Evolutionary conservation across 37 sponge, comb jelly and placozoan genomes (phyloP).

Genomic region (Tethya wilhelma): DNA sequence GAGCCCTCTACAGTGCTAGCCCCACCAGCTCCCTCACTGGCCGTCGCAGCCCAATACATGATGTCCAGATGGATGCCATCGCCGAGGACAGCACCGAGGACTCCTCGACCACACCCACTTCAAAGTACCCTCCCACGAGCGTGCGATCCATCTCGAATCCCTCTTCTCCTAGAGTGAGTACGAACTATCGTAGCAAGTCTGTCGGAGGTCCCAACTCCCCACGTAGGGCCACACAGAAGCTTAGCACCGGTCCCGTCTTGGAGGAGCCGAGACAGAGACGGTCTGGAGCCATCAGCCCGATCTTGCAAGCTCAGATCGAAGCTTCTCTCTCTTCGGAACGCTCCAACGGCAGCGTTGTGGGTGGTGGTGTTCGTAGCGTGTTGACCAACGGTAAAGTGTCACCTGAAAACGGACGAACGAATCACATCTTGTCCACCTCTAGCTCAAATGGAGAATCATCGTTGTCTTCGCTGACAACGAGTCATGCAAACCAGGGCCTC

Average conservation of each 20-base stretch:
- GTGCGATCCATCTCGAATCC: too few species aligned
- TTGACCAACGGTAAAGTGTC: too few species aligned
- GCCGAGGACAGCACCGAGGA: constrained; percentile 49
- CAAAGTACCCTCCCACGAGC: neutral
- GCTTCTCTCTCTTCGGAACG: neutral
- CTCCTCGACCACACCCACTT: constrained; percentile 10
- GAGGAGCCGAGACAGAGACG: neutral
- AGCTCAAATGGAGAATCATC: neutral
- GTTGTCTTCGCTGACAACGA: too few species aligned
- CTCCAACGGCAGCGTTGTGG: neutral
- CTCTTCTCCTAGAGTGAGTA: too few species aligned
- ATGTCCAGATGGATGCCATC: constrained; percentile 51
- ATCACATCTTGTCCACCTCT: neutral
- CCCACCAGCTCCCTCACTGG: constrained; percentile 10
- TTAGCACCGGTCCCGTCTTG: too few species aligned
- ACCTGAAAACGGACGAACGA: neutral
- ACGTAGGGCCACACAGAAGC: too few species aligned
- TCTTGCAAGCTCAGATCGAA: neutral
- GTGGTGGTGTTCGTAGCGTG: neutral
- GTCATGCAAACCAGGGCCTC: neutral
- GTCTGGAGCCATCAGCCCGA: neutral
- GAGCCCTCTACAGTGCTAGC: constrained; percentile 15
- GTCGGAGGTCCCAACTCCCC: too few species aligned
- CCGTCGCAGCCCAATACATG: constrained; percentile 40
- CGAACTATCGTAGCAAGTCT: too few species aligned